phyloP scores from a whole-genome alignment of 2,113 vertebrate species.

The Aramus guarauna region DNA sequence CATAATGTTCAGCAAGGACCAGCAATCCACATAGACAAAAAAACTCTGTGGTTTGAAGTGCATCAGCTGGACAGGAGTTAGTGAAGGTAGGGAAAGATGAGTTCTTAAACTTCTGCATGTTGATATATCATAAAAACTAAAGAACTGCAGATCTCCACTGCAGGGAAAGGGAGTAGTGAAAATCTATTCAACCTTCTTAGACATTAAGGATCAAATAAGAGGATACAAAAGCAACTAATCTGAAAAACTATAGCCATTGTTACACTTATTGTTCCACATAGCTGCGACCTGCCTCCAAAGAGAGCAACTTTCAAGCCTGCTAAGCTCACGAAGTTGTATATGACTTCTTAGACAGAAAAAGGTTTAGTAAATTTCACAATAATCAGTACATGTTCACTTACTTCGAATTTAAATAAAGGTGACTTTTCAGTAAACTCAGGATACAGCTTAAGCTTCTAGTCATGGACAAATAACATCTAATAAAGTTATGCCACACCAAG shows the following conservation, averaged over 20 bases:
- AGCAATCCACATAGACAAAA: neutral
- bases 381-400: neutral
- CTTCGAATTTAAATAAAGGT: neutral
- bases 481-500: neutral
- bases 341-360: neutral
- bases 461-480: neutral
- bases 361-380: neutral
- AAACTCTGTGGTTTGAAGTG: neutral
- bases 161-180: neutral
- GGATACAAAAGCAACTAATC: neutral
- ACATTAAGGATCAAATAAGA: neutral
- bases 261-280: neutral
- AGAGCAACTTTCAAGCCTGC: neutral
- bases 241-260: neutral
- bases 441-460: neutral
- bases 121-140: neutral
- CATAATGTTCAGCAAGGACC: neutral
- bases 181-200: neutral
- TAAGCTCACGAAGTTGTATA: neutral
- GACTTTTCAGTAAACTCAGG: neutral
- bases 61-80: neutral
- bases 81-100: neutral
- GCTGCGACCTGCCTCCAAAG: neutral
- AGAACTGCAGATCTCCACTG: neutral
- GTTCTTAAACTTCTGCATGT: neutral